Percentiles rank a stretch among this genome's conserved stretches.
These are phyloP conservation scores for Xenopus petersii DNA, from an alignment of 2,797 vertebrate species.

Conservation along the genomic window DNA sequence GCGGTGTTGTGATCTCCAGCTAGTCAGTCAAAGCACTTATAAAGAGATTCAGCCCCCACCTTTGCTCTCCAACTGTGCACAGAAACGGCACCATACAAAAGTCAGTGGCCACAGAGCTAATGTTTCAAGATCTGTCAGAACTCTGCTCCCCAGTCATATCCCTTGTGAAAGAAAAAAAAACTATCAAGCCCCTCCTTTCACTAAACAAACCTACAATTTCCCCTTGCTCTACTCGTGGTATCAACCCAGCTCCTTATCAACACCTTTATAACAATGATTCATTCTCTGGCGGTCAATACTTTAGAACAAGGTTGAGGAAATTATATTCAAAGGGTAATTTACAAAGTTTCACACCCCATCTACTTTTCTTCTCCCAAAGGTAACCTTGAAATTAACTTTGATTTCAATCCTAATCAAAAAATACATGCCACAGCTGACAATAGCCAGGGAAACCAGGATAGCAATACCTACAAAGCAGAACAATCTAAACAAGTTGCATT, in stretches of 20 bases:
- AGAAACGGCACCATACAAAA: conserved; percentile 10
- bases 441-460: not conserved
- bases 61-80: conserved; percentile 9
- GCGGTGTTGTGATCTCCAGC: conserved; percentile 18
- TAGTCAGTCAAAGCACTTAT: conserved; percentile 31
- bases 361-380: not conserved
- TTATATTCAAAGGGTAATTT: not conserved
- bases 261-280: conserved; percentile 41
- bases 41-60: conserved; percentile 19
- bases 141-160: not conserved
- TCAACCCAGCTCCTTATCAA: conserved; percentile 38
- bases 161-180: not conserved
- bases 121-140: conserved; percentile 1
- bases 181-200: conserved; percentile 27
- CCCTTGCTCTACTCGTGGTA: conserved; percentile 23
- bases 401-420: conserved; percentile 30
- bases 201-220: conserved; percentile 4
- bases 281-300: conserved; percentile 21
- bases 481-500: no score
- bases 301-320: conserved; percentile 23
- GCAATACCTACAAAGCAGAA: not conserved
- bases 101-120: conserved; percentile 5
- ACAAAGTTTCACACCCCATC: conserved; percentile 13
- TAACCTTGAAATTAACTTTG: conserved; percentile 10
- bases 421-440: not conserved